These are phyloP conservation scores for Potamilus streckersoni DNA, from an alignment of 1,140 invertebrate species.

Conservation along the genomic window DNA sequence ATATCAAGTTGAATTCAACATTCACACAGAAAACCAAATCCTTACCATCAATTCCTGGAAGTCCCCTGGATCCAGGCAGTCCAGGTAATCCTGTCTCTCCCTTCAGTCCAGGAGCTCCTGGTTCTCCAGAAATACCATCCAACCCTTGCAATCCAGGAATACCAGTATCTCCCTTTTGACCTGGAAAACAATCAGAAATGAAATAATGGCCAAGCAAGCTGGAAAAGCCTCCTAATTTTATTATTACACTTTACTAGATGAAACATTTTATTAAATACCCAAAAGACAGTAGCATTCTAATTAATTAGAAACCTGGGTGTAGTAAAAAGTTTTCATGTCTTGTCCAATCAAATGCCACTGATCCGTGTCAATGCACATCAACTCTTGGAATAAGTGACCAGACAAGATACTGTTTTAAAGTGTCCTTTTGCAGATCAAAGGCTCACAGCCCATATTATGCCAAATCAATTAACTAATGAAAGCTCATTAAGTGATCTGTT, in stretches of 20 bases:
- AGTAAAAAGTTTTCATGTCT: no score
- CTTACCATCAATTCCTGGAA: constrained; percentile 32
- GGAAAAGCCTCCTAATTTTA: background rate
- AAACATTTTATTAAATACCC: background rate
- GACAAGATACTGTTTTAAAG: no score
- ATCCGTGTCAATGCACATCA: no score
- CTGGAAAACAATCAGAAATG: constrained; percentile 2
- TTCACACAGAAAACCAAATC: background rate
- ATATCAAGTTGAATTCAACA: no score
- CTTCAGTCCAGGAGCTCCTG: constrained; percentile 39
- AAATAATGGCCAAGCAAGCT: constrained; percentile 1
- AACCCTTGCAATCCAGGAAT: constrained; percentile 31
- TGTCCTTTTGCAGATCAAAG: no score
- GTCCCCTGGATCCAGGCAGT: constrained; percentile 40
- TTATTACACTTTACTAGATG: background rate
- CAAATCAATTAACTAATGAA: no score
- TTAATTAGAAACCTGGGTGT: no score
- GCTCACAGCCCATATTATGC: no score
- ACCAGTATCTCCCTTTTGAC: constrained; percentile 41
- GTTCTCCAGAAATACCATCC: constrained; percentile 29
- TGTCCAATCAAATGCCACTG: no score
- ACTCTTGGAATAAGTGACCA: no score
- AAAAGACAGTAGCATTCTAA: no score
- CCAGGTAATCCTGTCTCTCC: constrained; percentile 39
- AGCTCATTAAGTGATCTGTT: no score